Evolutionary conservation across 2,113 vertebrate genomes (phyloP).

Genomic region (Solenodon paradoxus): DNA sequence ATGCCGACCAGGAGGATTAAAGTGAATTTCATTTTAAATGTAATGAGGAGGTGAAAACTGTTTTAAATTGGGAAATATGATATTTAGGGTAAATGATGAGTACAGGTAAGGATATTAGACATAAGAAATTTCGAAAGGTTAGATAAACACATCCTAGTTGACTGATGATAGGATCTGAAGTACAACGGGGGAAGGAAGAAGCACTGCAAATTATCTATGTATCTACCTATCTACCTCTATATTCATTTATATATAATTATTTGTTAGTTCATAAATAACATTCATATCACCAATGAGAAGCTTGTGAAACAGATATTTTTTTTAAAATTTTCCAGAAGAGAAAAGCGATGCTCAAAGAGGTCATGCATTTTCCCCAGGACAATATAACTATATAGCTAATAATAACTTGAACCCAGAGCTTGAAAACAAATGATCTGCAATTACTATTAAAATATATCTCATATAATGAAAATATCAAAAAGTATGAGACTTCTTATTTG

Average conservation of each 20-base stretch:
- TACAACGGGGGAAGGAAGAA: not conserved
- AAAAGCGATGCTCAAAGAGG: not conserved
- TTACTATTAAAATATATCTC: not conserved
- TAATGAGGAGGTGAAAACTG: not conserved
- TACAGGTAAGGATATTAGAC: not conserved
- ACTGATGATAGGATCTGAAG: not conserved
- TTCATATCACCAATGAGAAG: not conserved
- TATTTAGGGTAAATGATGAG: not conserved
- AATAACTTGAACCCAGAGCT: not conserved
- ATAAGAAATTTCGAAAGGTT: not conserved
- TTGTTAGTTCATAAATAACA: not conserved
- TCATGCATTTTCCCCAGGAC: not conserved
- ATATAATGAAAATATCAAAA: not conserved
- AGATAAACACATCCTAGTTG: not conserved
- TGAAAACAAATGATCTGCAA: not conserved
- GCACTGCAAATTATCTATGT: not conserved
- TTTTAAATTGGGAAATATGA: slow-evolving; percentile 11
- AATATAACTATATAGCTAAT: not conserved
- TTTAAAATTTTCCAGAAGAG: not conserved
- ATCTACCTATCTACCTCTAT: too few relatives aligned
- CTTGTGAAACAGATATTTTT: not conserved
- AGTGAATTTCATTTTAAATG: not conserved
- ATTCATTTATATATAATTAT: not conserved
- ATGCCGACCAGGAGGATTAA: not conserved
- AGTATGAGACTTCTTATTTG: not conserved